These are phyloP conservation scores for Halocynthia aurantium DNA, from an alignment of 23 tunicate species.

Conservation along the genomic window DNA sequence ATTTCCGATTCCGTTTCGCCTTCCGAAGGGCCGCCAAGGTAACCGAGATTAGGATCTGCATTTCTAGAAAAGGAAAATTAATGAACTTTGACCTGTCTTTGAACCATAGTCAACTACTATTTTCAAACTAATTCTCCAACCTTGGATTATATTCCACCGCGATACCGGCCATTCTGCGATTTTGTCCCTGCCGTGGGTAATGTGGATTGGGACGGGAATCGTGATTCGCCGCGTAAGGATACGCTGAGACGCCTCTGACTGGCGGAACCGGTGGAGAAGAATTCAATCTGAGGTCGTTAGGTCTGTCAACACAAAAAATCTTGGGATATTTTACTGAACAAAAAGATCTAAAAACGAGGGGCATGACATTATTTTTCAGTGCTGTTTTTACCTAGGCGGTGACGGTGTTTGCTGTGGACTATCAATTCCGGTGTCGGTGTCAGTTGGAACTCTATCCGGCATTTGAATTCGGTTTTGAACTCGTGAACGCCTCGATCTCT, in stretches of 20 bases:
- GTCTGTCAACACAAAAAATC: too few species aligned
- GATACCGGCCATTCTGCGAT: slow-evolving; percentile 8
- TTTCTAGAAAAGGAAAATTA: slow-evolving; percentile 14
- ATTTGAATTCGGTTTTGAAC: slow-evolving; percentile 24
- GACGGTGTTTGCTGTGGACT: slow-evolving; percentile 57
- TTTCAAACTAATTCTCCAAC: slow-evolving; percentile 6
- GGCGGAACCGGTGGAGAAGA: too few species aligned
- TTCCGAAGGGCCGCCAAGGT: slow-evolving; percentile 44
- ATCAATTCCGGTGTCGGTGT: slow-evolving; percentile 51
- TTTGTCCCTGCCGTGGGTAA: too few species aligned
- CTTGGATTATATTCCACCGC: slow-evolving; percentile 17
- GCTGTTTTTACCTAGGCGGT: slow-evolving; percentile 32
- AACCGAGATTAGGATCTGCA: slow-evolving; percentile 34
- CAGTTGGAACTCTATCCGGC: slow-evolving; percentile 26
- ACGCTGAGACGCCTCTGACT: too few species aligned
- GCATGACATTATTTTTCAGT: neutral
- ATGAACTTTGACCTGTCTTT: neutral
- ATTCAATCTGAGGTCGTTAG: too few species aligned
- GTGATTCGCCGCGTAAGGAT: too few species aligned
- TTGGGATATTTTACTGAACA: too few species aligned
- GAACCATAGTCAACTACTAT: neutral
- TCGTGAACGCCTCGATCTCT: slow-evolving; percentile 8
- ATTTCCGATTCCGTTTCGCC: slow-evolving; percentile 40
- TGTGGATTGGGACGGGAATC: too few species aligned
- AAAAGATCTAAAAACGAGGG: too few species aligned